A percentile compares a stretch with the other conserved stretches of the same genome.
Conservation (phyloP, 2,797 vertebrate genomes). For the Dipus sagitta region DNA sequence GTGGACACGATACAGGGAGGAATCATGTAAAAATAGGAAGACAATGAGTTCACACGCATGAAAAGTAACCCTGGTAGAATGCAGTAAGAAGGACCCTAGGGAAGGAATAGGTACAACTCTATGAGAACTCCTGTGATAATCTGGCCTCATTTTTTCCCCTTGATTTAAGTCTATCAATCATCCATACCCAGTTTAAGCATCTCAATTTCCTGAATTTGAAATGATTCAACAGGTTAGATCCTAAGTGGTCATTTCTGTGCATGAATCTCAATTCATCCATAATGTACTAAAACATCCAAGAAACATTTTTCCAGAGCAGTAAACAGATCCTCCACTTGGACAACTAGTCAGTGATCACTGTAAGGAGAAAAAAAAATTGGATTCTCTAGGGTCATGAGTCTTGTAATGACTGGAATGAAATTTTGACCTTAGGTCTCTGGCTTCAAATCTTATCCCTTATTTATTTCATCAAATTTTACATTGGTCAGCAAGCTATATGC, state of each 20-base stretch:
- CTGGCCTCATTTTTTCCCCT: neutral
- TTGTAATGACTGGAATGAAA: neutral
- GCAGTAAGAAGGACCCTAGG: neutral
- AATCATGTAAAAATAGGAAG: neutral
- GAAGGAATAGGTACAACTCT: neutral
- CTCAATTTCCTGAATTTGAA: conserved; percentile 29
- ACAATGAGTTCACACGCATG: neutral
- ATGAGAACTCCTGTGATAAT: neutral
- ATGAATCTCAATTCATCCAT: neutral
- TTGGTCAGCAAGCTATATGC: neutral
- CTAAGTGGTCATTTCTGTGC: neutral
- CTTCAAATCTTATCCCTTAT: neutral
- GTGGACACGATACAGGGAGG: neutral
- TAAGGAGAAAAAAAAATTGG: neutral
- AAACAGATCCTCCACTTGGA: neutral
- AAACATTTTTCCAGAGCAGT: conserved; percentile 36
- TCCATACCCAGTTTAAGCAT: neutral
- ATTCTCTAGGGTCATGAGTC: neutral
- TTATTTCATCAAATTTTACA: conserved; percentile 41
- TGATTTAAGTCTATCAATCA: neutral
- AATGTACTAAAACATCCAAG: neutral
- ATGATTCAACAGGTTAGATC: neutral
- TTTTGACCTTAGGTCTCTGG: neutral
- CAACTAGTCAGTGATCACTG: neutral
- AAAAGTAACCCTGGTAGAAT: conserved; percentile 11